phyloP scores from a whole-genome alignment of 2,888 invertebrate species.

The Salticus scenicus region DNA sequence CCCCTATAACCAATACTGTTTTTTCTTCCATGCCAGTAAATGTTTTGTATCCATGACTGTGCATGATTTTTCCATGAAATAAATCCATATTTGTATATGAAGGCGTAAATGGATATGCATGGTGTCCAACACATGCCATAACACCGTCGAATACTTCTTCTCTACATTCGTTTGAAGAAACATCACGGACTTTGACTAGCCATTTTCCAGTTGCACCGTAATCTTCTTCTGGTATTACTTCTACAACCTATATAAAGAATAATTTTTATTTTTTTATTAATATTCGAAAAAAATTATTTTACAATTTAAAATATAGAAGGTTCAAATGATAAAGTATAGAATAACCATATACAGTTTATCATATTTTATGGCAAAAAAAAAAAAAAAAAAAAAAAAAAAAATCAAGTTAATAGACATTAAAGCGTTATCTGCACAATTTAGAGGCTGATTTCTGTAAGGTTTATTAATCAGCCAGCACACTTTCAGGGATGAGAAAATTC shows the following conservation, averaged over 20 bases:
- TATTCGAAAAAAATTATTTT: no score
- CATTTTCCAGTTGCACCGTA: conserved; percentile 74
- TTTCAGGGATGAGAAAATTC: no score
- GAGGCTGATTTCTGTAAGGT: no score
- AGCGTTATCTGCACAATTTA: no score
- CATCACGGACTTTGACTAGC: conserved; percentile 72
- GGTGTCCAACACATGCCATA: conserved; percentile 78
- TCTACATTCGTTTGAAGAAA: conserved; percentile 23
- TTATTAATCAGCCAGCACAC: no score
- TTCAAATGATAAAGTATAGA: no score
- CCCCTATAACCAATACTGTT: conserved; percentile 77
- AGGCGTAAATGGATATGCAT: conserved; percentile 76
- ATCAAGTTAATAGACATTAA: no score
- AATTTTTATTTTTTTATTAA: background rate
- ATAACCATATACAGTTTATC: no score
- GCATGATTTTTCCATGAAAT: conserved; percentile 73
- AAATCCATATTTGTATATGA: conserved; percentile 75
- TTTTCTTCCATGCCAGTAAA: conserved; percentile 72
- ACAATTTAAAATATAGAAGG: no score
- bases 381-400: no score
- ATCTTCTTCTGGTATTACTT: conserved; percentile 70
- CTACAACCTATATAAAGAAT: conserved; percentile 46
- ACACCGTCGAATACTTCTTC: conserved; percentile 77
- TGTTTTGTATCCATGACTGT: conserved; percentile 71
- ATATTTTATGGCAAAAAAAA: no score